These are phyloP conservation scores for Monomorium pharaonis DNA, from an alignment of 1,140 invertebrate species.

Conservation along the genomic window DNA sequence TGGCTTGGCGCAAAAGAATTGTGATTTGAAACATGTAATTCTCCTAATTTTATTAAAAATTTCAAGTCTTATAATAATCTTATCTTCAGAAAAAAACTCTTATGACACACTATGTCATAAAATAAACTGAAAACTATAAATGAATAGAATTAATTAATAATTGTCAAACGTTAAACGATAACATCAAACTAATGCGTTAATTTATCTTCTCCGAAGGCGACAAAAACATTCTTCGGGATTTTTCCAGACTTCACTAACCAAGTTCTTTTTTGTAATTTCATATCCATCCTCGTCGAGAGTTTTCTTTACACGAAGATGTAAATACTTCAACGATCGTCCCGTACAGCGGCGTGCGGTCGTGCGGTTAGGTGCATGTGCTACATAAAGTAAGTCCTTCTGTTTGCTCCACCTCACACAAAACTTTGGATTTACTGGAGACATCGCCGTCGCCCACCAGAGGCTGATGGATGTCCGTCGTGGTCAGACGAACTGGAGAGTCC, in stretches of 20 bases:
- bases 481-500: slow-evolving; percentile 14
- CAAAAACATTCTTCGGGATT: background rate
- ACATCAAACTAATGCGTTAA: background rate
- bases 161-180: background rate
- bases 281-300: background rate
- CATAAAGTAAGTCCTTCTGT: slow-evolving; percentile 40
- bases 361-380: background rate
- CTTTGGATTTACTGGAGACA: slow-evolving; percentile 25
- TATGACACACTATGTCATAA: background rate
- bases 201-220: background rate
- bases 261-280: background rate
- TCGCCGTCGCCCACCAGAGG: background rate
- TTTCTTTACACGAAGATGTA: slow-evolving; percentile 27
- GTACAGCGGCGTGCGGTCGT: background rate
- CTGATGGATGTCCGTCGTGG: slow-evolving; percentile 2
- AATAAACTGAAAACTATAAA: background rate
- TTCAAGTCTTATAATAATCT: background rate
- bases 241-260: background rate
- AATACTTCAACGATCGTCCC: slow-evolving; percentile 19
- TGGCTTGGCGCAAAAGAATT: background rate
- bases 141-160: background rate
- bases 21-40: background rate
- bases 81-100: too few relatives aligned
- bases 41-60: background rate
- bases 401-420: slow-evolving; percentile 24